phyloP scores from a whole-genome alignment of 2,888 invertebrate species.

The Asteroscopus sphinx region DNA sequence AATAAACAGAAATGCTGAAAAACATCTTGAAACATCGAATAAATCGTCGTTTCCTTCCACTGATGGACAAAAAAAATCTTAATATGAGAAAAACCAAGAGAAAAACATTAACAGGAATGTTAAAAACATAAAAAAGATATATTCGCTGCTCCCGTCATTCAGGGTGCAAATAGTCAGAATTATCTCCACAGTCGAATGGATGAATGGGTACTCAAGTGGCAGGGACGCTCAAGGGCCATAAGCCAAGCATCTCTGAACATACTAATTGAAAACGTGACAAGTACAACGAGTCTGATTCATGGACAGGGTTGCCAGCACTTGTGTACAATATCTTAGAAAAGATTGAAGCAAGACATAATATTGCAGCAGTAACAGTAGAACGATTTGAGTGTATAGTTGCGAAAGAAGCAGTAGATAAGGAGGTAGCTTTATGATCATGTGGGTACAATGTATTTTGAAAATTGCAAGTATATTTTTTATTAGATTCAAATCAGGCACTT shows the following conservation, averaged over 20 bases:
- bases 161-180: constrained; percentile 55
- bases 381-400: not conserved
- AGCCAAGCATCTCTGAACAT: constrained; percentile 71
- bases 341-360: constrained; percentile 8
- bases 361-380: not conserved
- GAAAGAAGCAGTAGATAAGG: no score
- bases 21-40: not conserved
- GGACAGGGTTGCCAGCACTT: constrained; percentile 52
- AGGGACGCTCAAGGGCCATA: constrained; percentile 68
- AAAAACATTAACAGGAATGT: constrained; percentile 44
- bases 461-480: no score
- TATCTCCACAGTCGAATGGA: constrained; percentile 50
- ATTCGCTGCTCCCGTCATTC: constrained; percentile 47
- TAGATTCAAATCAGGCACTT: no score
- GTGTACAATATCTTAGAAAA: constrained; percentile 4
- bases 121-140: constrained; percentile 51
- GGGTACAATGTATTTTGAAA: no score
- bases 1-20: not conserved
- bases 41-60: not conserved
- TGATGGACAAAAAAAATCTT: not conserved
- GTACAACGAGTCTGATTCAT: constrained; percentile 64
- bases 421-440: no score
- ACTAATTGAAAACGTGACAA: constrained; percentile 87
- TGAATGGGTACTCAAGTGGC: constrained; percentile 53
- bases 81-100: constrained; percentile 5